A percentile compares a stretch with the other conserved stretches of the same genome.
Evolutionary conservation across 2,797 vertebrate species (phyloP).

Genomic region (Chrysocyon brachyurus): DNA sequence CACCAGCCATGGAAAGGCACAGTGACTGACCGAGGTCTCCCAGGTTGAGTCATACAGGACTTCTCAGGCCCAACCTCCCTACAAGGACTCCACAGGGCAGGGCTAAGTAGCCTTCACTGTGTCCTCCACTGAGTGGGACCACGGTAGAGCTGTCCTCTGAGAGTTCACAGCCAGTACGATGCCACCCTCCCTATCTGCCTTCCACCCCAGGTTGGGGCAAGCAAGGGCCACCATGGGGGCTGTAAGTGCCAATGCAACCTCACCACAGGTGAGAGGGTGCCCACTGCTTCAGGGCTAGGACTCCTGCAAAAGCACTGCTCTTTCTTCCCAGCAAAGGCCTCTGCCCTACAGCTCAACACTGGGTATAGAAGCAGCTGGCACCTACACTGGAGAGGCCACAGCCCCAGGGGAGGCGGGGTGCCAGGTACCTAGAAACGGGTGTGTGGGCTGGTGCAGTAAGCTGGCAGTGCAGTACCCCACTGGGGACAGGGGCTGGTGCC

Average conservation of each 20-base stretch:
- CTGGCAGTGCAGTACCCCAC: neutral
- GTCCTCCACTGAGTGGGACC: neutral
- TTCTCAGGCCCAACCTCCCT: neutral
- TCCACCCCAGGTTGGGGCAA: neutral
- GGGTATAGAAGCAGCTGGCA: neutral
- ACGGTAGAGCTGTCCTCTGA: neutral
- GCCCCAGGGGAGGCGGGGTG: neutral
- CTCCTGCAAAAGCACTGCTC: neutral
- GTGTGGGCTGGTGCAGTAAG: neutral
- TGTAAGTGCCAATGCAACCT: neutral
- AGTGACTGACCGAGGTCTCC: neutral
- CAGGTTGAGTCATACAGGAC: neutral
- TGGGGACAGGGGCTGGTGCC: neutral
- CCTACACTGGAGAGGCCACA: neutral
- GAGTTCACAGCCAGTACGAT: neutral
- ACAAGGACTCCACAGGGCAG: neutral
- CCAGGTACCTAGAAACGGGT: neutral
- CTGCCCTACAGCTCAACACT: neutral
- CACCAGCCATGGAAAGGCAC: neutral
- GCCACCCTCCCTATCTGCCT: neutral
- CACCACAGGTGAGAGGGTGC: neutral
- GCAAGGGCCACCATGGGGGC: rapidly evolving
- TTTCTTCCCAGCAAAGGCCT: neutral
- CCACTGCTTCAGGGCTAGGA: neutral
- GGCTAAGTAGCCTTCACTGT: neutral